Evolutionary conservation across 2,113 vertebrate genomes (phyloP).

Genomic region (Ictidomys tridecemlineatus): DNA sequence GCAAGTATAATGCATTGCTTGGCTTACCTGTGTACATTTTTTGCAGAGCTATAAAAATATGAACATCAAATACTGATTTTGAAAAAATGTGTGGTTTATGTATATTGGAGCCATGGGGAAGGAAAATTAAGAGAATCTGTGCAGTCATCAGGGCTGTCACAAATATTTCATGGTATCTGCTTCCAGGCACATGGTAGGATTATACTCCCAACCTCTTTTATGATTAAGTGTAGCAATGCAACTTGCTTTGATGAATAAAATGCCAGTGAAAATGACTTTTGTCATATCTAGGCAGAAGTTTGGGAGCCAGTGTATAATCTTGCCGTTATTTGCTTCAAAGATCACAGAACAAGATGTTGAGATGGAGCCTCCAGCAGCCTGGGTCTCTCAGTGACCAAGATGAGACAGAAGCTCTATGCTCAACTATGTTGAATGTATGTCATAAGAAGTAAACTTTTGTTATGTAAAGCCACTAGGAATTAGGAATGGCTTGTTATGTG

Average conservation of each 20-base stretch:
- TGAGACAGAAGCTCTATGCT: neutral
- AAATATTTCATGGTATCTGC: neutral
- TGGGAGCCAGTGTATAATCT: neutral
- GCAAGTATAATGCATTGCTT: neutral
- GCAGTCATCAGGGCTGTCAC: neutral
- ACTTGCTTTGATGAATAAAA: neutral
- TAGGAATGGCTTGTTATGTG: neutral
- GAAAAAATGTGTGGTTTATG: neutral
- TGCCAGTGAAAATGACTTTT: neutral
- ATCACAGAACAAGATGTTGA: neutral
- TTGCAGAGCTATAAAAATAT: conserved; percentile 34
- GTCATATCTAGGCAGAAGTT: neutral
- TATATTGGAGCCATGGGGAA: neutral
- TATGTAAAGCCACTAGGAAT: neutral
- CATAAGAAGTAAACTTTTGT: conserved; percentile 34
- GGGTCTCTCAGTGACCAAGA: neutral
- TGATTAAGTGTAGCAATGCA: neutral
- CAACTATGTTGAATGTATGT: neutral
- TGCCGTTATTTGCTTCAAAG: neutral
- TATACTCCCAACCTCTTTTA: neutral
- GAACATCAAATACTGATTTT: conserved; percentile 1
- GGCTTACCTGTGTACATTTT: neutral
- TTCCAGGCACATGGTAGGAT: neutral
- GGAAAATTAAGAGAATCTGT: neutral
- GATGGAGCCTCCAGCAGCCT: neutral